Evolutionary conservation across 2,888 invertebrate species (phyloP).

Genomic region (Plagiodera versicolora): DNA sequence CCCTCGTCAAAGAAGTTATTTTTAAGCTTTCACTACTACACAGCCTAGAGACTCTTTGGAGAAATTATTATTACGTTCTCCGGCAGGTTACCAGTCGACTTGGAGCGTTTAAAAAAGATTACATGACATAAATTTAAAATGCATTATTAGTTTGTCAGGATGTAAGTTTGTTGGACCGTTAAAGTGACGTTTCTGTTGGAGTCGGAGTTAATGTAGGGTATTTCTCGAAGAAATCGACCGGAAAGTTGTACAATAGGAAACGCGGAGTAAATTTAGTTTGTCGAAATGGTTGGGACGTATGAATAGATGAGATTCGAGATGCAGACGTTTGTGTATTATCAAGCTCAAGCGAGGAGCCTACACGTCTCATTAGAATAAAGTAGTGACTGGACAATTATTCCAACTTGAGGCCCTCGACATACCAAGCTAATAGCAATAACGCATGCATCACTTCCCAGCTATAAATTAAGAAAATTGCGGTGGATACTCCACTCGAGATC

Average conservation of each 20-base stretch:
- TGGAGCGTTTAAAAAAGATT: constrained; percentile 27
- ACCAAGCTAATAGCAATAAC: not conserved
- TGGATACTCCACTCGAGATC: constrained; percentile 5
- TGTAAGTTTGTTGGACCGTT: constrained; percentile 18
- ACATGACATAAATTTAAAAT: constrained; percentile 41
- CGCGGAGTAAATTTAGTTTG: constrained; percentile 3
- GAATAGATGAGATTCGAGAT: constrained; percentile 8
- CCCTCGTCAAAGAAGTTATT: constrained; percentile 4
- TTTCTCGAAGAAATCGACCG: constrained; percentile 11
- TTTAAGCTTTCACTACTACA: constrained; percentile 2
- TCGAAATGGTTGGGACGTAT: constrained; percentile 5
- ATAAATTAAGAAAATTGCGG: constrained; percentile 3
- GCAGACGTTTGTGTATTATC: no score
- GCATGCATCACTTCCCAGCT: not conserved
- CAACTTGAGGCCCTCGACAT: not conserved
- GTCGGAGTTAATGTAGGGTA: constrained; percentile 9
- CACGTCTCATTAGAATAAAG: not conserved
- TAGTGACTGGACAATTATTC: not conserved
- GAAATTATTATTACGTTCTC: constrained; percentile 30
- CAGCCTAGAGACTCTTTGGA: not conserved
- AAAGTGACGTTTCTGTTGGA: constrained; percentile 8
- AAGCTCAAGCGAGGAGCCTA: no score
- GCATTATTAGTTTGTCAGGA: constrained; percentile 42
- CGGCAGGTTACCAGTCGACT: constrained; percentile 26
- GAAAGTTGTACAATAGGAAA: constrained; percentile 12